Conservation (phyloP, 2,888 invertebrate genomes). For the Odontocolon sp. region DNA sequence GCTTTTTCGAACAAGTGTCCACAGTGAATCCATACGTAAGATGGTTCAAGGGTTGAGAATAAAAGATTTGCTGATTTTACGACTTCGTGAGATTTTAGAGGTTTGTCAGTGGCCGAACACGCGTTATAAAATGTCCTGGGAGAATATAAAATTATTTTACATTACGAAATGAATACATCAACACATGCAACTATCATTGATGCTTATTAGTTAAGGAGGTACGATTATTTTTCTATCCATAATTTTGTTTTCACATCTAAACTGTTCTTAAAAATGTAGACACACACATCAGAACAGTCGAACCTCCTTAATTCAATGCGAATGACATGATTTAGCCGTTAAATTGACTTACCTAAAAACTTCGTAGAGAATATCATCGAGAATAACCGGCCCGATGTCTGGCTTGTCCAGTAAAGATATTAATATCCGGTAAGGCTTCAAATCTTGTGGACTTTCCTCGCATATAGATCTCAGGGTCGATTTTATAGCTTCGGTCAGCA, state of each 20-base stretch:
- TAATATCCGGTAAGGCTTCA: constrained; percentile 89
- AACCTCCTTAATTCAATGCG: no score
- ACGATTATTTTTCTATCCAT: no score
- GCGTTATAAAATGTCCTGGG: constrained; percentile 78
- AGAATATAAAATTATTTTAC: constrained; percentile 4
- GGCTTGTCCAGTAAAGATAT: constrained; percentile 93
- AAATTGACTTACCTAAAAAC: constrained; percentile 85
- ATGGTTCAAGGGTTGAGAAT: constrained; percentile 91
- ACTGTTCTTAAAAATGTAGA: no score
- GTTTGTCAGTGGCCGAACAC: constrained; percentile 70
- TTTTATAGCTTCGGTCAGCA: constrained; percentile 86
- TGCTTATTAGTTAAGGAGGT: no score
- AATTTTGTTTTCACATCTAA: no score
- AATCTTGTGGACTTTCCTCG: constrained; percentile 84
- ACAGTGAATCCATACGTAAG: constrained; percentile 92
- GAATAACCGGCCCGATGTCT: constrained; percentile 90
- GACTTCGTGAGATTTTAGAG: constrained; percentile 85
- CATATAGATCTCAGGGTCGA: constrained; percentile 83
- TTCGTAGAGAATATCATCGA: constrained; percentile 89
- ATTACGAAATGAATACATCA: constrained; percentile 4
- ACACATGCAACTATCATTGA: no score
- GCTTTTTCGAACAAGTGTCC: constrained; percentile 85
- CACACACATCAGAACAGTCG: no score
- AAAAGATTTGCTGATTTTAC: constrained; percentile 92
- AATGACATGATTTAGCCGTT: no score